These are phyloP conservation scores for Diaprepes abbreviatus DNA, from an alignment of 2,888 invertebrate species.

Conservation along the genomic window DNA sequence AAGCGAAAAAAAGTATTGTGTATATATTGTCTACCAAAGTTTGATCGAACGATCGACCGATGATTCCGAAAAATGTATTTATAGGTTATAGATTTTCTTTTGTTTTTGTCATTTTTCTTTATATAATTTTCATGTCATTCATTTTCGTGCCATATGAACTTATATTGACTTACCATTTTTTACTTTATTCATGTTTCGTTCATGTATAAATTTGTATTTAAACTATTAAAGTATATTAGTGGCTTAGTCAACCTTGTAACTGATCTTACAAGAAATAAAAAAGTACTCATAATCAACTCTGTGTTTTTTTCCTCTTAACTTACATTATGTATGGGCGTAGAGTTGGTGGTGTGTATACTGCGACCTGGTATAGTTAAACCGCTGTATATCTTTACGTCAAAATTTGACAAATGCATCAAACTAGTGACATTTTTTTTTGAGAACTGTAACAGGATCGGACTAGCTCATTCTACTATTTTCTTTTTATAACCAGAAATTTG, in stretches of 20 bases:
- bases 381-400: too few species aligned
- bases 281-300: conserved; percentile 27
- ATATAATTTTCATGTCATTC: conserved; percentile 13
- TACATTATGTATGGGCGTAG: too few species aligned
- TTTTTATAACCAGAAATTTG: too few species aligned
- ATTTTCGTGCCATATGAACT: conserved; percentile 37
- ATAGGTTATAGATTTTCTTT: conserved; percentile 30
- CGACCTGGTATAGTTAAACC: too few species aligned
- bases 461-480: too few species aligned
- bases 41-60: conserved; percentile 56
- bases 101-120: conserved; percentile 22
- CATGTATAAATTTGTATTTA: conserved; percentile 34
- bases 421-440: too few species aligned
- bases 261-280: conserved; percentile 36
- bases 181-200: conserved; percentile 26
- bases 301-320: too few species aligned
- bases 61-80: conserved; percentile 51
- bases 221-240: conserved; percentile 23
- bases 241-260: conserved; percentile 33
- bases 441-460: too few species aligned
- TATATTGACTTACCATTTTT: conserved; percentile 20
- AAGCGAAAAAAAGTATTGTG: conserved; percentile 59
- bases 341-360: too few species aligned
- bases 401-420: too few species aligned
- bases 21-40: conserved; percentile 64